Evolutionary conservation across 2,888 invertebrate genomes (phyloP).

Genomic region (Patella ulyssiponensis): DNA sequence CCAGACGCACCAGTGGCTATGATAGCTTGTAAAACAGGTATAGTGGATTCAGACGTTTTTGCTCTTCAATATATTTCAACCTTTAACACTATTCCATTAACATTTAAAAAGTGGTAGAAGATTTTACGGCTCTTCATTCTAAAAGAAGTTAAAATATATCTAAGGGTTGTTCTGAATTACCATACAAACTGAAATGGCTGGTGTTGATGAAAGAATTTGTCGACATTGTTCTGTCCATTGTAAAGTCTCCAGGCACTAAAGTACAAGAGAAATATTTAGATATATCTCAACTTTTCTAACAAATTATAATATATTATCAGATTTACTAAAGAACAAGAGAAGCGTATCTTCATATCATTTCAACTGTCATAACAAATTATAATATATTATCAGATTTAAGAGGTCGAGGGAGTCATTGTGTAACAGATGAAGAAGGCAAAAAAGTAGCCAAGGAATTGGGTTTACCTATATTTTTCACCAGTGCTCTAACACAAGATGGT

Average conservation of each 20-base stretch:
- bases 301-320: neutral
- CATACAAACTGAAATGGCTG: no score
- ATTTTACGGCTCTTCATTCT: no score
- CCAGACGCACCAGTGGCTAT: slow-evolving; percentile 50
- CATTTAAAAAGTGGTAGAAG: no score
- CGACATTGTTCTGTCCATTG: no score
- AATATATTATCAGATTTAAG: slow-evolving; percentile 31
- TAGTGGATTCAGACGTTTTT: neutral
- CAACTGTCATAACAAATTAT: neutral
- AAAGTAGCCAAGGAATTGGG: slow-evolving; percentile 47
- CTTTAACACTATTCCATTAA: no score
- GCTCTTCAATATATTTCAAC: no score
- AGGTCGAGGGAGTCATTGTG: slow-evolving; percentile 22
- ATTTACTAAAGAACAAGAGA: neutral
- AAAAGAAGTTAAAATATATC: no score
- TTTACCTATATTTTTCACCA: slow-evolving; percentile 56
- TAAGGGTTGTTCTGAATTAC: no score
- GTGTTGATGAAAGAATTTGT: no score
- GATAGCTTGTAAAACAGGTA: slow-evolving; percentile 57
- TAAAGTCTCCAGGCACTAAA: no score
- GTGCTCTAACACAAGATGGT: slow-evolving; percentile 55
- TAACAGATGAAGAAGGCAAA: slow-evolving; percentile 41
- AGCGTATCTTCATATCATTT: no score
- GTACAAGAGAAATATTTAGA: no score
- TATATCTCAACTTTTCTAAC: neutral